Percentiles rank a stretch among this genome's conserved stretches.
These are phyloP conservation scores for Sternotherus odoratus DNA, from an alignment of 2,797 vertebrate species.

Conservation along the genomic window DNA sequence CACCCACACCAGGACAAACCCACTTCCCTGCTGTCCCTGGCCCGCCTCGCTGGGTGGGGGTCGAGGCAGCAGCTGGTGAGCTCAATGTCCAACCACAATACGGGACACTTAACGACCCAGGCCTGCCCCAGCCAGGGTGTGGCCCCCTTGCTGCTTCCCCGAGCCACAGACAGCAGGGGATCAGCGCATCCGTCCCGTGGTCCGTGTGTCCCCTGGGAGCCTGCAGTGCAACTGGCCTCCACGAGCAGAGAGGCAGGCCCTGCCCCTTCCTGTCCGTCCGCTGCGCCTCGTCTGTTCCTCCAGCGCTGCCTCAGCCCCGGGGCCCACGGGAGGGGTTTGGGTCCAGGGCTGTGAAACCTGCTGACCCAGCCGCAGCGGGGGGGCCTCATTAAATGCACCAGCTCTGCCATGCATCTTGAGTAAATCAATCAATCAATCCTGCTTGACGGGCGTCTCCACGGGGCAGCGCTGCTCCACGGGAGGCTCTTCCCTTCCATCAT, in stretches of 20 bases:
- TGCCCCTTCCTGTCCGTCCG: background rate
- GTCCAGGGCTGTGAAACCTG: background rate
- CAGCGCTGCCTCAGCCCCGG: accelerated
- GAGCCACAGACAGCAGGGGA: no score
- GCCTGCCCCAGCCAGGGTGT: no score
- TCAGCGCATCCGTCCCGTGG: background rate
- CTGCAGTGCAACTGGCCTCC: background rate
- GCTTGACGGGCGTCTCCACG: background rate
- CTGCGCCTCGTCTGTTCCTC: accelerated
- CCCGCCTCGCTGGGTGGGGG: background rate
- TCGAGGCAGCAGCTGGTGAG: background rate
- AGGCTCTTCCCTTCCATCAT: background rate
- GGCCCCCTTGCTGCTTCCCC: no score
- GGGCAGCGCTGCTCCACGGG: background rate
- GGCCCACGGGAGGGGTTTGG: background rate
- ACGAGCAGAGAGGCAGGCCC: background rate
- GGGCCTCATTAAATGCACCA: background rate
- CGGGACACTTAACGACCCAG: no score
- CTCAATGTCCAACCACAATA: background rate
- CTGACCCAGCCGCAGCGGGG: background rate
- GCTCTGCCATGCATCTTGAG: background rate
- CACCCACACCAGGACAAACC: background rate
- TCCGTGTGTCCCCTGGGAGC: background rate
- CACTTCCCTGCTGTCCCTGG: background rate
- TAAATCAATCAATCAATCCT: background rate